Evolutionary conservation across 2,888 invertebrate species (phyloP), one percentile per base, ranked within the genome.

Genomic region (Nomada flava): DNA sequence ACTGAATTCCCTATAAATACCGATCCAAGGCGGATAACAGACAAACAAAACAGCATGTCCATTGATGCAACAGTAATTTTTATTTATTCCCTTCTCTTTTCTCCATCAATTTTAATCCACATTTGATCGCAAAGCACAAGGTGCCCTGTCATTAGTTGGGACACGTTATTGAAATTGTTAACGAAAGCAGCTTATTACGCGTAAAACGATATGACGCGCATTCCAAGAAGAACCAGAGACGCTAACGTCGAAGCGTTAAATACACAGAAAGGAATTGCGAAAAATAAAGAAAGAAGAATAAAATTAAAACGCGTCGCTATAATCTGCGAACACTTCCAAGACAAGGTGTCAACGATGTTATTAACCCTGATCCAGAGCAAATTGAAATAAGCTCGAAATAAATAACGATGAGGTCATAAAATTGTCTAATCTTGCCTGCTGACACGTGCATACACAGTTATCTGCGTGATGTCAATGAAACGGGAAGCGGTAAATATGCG

Each of bases 341-440:
- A 55, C 57, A 57, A 72, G 59, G 78, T 71, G 74, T 64, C 74
- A 69, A 82, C 71, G 53, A 82, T 74, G 83, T 75, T 78, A 78
- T 75, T 83, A 82, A 83, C 83, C 83, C 77, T 83, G 82, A 73
- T 76, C 64, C 72, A 20, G 18, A 42, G 23, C 44, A 47, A 69
- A 70, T 71, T 80, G 53, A 20, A 70, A 72, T 68, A n/a, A 53
- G 15, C 59, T 64, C 23, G 76, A 76, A 76, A 82, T 72, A 82
- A 82, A 68, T 81, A 60, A 64, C 72, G 63, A 71, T 81, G 82
- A 81, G 53, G 63, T 82, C 76, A 79, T 63, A 47, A 52, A 76
- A 62, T 76, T 60, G 53, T 53, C 29, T 72, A 72, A 82, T 82
- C 72, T 69, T 26, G 59, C 15, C 44, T 18, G 52, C 47, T 23